These are phyloP conservation scores for Procavia capensis DNA, from an alignment of 2,113 vertebrate species.

Conservation along the genomic window DNA sequence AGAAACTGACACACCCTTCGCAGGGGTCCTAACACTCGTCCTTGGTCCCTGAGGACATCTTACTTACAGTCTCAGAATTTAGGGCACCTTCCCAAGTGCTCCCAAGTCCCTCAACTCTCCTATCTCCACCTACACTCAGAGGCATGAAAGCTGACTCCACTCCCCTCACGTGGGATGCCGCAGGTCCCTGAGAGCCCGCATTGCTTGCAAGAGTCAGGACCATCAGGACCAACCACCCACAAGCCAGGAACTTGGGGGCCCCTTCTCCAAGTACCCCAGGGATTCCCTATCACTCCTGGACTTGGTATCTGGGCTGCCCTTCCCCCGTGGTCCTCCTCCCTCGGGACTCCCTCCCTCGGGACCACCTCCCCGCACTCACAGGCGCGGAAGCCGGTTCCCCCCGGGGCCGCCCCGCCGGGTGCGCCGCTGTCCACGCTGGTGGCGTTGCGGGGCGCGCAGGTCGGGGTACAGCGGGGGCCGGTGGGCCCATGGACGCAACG, in stretches of 20 bases:
- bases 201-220: background rate
- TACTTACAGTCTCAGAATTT: background rate
- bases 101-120: background rate
- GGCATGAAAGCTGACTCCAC: background rate
- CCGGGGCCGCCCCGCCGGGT: conserved; percentile 78
- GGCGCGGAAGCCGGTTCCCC: conserved; percentile 91
- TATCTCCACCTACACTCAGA: background rate
- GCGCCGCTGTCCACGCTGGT: conserved; percentile 91
- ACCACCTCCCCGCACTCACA: conserved; percentile 89
- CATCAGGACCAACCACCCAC: background rate
- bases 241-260: background rate
- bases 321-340: conserved; percentile 53
- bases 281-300: background rate
- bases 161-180: conserved; percentile 35
- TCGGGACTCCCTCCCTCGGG: conserved; percentile 58
- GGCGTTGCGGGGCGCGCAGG: conserved; percentile 91
- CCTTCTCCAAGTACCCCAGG: background rate
- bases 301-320: background rate
- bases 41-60: background rate
- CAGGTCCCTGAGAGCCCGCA: conserved; percentile 32
- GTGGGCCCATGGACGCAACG: conserved; percentile 86
- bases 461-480: conserved; percentile 89
- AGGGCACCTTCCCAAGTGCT: background rate
- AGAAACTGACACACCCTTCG: background rate
- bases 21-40: background rate